A percentile compares a stretch with the other conserved stretches of the same genome.
Conservation (phyloP, 92 coral and sea anemone genomes). For the Palythoa grandis region DNA sequence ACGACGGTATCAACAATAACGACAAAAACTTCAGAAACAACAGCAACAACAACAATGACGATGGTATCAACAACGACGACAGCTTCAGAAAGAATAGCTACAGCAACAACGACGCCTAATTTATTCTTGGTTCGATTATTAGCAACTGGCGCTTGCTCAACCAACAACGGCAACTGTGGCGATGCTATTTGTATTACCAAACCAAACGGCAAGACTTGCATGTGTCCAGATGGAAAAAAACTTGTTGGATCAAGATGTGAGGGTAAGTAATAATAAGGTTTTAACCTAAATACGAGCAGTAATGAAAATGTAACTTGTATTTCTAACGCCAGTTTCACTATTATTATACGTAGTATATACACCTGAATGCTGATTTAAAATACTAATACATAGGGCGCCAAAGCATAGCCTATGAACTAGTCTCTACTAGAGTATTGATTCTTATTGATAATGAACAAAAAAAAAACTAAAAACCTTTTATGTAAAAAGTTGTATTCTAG, state of each 20-base stretch:
- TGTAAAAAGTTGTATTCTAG: too few species aligned
- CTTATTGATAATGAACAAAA: too few species aligned
- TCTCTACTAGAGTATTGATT: too few species aligned
- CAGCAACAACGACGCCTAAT: background rate
- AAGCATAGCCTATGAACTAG: too few species aligned
- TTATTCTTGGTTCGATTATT: background rate
- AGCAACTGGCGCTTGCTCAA: slow-evolving; percentile 30
- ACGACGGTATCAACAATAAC: background rate
- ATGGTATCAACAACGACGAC: background rate
- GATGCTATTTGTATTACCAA: slow-evolving; percentile 30
- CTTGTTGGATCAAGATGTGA: slow-evolving; percentile 8
- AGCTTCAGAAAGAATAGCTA: too few species aligned
- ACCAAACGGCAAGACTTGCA: slow-evolving; percentile 14
- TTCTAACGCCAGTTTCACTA: background rate
- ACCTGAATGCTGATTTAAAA: too few species aligned
- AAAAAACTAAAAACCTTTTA: too few species aligned
- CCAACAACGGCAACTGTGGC: slow-evolving; percentile 25
- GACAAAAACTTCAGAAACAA: too few species aligned
- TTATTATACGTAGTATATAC: too few species aligned
- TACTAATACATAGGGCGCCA: too few species aligned
- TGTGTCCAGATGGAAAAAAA: slow-evolving; percentile 25
- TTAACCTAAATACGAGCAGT: too few species aligned
- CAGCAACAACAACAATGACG: background rate
- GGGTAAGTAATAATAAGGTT: background rate
- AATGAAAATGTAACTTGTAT: background rate